These are phyloP conservation scores for Endomychus coccineus DNA, from an alignment of 2,888 invertebrate genomes.

Conservation along the genomic window DNA sequence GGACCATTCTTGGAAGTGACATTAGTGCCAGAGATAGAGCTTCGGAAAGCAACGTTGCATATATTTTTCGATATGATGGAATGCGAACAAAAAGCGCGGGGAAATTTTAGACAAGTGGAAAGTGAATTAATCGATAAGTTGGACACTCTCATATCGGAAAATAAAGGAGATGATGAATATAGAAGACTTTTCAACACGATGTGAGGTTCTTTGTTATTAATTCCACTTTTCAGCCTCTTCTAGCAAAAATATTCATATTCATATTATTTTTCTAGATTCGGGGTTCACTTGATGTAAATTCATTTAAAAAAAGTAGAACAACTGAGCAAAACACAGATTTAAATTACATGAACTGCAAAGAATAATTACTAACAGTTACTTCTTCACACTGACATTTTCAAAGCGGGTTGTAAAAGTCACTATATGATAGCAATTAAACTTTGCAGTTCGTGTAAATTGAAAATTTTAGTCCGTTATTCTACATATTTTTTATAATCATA, in stretches of 20 bases:
- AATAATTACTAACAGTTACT: too few species aligned
- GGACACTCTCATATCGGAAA: conserved; percentile 85
- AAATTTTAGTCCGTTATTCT: too few species aligned
- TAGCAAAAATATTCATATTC: conserved; percentile 4
- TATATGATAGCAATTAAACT: too few species aligned
- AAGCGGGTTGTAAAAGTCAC: too few species aligned
- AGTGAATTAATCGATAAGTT: conserved; percentile 90
- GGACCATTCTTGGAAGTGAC: conserved; percentile 92
- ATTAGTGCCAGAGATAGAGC: conserved; percentile 74
- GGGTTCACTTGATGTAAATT: too few species aligned
- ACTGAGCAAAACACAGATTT: too few species aligned
- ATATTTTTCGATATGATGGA: conserved; percentile 96
- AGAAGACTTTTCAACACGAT: conserved; percentile 89
- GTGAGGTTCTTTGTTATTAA: conserved; percentile 55
- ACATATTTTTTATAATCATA: too few species aligned
- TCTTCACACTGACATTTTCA: too few species aligned
- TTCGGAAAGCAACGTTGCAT: conserved; percentile 82
- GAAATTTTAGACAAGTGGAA: conserved; percentile 85
- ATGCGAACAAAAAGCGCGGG: conserved; percentile 74
- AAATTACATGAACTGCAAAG: too few species aligned
- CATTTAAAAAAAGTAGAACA: too few species aligned
- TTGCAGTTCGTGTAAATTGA: too few species aligned
- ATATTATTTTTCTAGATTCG: too few species aligned
- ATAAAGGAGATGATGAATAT: conserved; percentile 91
- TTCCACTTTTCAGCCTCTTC: conserved; percentile 10